Base-by-base conservation (phyloP, 2,797 vertebrate species). In the Rhabdophis nuchalis region DNA sequence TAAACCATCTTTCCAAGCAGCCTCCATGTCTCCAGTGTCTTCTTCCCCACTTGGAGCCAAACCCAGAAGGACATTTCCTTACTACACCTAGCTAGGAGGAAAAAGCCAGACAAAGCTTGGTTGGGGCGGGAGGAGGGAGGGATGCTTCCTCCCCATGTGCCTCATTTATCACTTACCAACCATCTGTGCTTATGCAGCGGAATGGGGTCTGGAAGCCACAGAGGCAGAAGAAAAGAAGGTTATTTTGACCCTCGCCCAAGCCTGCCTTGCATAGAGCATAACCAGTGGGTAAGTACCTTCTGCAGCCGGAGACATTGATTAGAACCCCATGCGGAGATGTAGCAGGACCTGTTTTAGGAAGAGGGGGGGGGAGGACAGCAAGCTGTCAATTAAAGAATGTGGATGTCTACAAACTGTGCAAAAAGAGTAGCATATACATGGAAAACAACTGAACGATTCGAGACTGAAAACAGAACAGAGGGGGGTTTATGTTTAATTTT, bases 261-360 rank as follows among this genome's bases (percentile, higher is more conserved):
- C 56, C 0, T 85, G 85, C 32, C 2, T 89, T 10, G 54, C 58
- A 46, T 60, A 86, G 41, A 90, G 25, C 6, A 2, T 5, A 14
- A 72, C 27, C 10, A 23, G 10, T 36, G 25, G 90, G 60, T 27
- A 85, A 82, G 86, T 88, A 58, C 0, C 0, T 10, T 23, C 53
- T 0, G 0, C 2, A 18, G 1, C 86, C 6, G 4, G 29, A 1
- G 32, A 61, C 77, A 41, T 10, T 3, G 10, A 36, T 53, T 32
- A 87, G 41, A 91, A 64, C 4, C 86, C n/a, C 91, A 92, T 6
- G 8, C 0, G 2, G 87, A 61, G 57, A 85, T 6, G 0, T 53
- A 36, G 72, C 46, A 64, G n/a, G 41, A 85, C 82, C 27, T n/a
- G 1, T 32, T 88, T 91, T 77, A 52, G 54, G 32, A 53, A 64